Evolutionary conservation across 2,797 vertebrate species (phyloP).

Genomic region (Carapus acus): DNA sequence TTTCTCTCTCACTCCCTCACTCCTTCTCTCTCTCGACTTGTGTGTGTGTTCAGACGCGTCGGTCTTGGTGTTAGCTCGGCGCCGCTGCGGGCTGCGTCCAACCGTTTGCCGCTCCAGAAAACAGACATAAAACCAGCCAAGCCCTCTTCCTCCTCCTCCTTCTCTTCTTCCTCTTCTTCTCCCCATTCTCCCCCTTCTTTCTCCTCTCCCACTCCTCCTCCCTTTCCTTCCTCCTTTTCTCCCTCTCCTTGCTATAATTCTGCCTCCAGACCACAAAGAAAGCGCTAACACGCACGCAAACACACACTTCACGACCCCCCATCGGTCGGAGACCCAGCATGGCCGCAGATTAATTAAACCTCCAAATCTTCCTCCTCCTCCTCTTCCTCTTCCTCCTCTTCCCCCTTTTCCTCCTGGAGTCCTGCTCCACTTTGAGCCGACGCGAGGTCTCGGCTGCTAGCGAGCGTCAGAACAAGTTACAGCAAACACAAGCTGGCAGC

Average conservation of each 20-base stretch:
- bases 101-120: conserved; percentile 15
- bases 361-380: no score
- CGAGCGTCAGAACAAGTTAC: conserved; percentile 22
- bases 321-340: no score
- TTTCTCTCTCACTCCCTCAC: not conserved
- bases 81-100: conserved; percentile 28
- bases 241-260: conserved; percentile 5
- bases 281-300: not conserved
- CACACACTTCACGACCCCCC: no score
- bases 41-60: no score
- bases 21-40: no score
- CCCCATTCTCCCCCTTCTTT: conserved; percentile 7
- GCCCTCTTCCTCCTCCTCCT: conserved; percentile 16
- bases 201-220: conserved; percentile 10
- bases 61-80: not conserved
- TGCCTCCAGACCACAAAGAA: not conserved
- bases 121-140: conserved; percentile 30
- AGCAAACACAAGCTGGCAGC: not conserved
- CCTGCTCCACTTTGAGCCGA: conserved; percentile 1
- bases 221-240: conserved; percentile 8
- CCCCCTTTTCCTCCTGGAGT: not conserved
- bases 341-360: no score
- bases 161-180: conserved; percentile 13
- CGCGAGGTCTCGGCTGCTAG: conserved; percentile 19
- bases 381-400: not conserved